Evolutionary conservation across 2,113 vertebrate genomes (phyloP), one percentile per base, ranked within the genome.

Genomic region (Australoheros scitulus): DNA sequence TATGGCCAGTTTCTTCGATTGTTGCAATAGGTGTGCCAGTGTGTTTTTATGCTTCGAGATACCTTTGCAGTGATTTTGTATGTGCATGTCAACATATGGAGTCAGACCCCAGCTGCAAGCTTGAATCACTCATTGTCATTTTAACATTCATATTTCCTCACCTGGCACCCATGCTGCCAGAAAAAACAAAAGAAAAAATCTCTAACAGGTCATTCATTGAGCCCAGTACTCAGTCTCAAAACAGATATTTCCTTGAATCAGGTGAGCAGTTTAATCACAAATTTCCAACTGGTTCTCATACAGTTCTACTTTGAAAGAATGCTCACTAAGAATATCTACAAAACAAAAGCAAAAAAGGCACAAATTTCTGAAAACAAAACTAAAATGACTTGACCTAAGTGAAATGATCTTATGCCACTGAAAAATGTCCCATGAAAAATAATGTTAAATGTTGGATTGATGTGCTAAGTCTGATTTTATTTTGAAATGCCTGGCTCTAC

Each of bases 21-120:
- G 65, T 17, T 80, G 61, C 60, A 22, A 34, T 77, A 36, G 22
- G 29, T 29, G 22, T 59, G 15, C 72, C 50, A 26, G 11, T 50
- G 36, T n/a, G 60, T 60, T 29, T 70, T 55, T 83, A 65, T 72
- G 61, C 75, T 74, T 80, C 77, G 14, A 56, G 68, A 80, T 38
- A 52, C 78, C 47, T 87, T 82, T 82, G 76, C 74, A 22, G 56
- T 43, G 50, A 57, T 86, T 89, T 77, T 68, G n/a, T 34, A 41
- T 76, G 76, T 58, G 22, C 68, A 58, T 79, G 81, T 76, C 61
- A 58, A 68, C 75, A 81, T 56, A 77, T 17, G 74, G 83, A 81
- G 88, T 80, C 82, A 81, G 87, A 65, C 81, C 85, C 18, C 85
- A 92, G 89, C 85, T 94, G 91, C 83, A 81, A 77, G 82, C 72